Evolutionary conservation across 2,888 invertebrate genomes (phyloP).

Genomic region (Hermaeophaga mercurialis): DNA sequence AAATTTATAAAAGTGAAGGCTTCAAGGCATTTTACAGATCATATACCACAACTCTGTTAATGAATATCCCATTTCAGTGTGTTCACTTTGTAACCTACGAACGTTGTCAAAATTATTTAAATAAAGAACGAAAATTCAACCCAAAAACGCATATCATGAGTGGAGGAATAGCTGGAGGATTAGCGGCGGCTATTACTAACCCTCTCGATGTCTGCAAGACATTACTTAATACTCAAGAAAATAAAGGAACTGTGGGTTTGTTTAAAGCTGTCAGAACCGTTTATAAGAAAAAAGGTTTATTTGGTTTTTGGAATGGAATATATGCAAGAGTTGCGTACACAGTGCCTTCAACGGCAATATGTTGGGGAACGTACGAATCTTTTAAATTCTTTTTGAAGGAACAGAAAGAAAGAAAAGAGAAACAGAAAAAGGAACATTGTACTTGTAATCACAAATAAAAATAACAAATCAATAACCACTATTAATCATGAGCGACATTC

Average conservation of each 20-base stretch:
- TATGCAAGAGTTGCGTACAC: constrained; percentile 82
- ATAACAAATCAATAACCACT: too few species aligned
- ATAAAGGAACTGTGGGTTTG: neutral
- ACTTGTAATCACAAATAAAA: too few species aligned
- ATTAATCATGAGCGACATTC: too few species aligned
- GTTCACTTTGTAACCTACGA: constrained; percentile 10
- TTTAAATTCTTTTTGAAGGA: constrained; percentile 68
- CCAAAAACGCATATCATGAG: constrained; percentile 4
- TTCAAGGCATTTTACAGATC: constrained; percentile 7
- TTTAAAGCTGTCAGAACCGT: neutral
- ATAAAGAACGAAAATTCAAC: constrained; percentile 3
- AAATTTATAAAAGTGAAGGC: constrained; percentile 3
- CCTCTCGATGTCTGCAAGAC: constrained; percentile 11
- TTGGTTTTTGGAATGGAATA: constrained; percentile 1
- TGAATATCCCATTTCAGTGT: constrained; percentile 11
- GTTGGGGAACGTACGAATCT: constrained; percentile 98
- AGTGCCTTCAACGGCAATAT: constrained; percentile 98
- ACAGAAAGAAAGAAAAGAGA: too few species aligned
- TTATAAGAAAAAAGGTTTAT: constrained; percentile 1
- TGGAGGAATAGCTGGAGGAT: constrained; percentile 5
- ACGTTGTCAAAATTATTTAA: neutral
- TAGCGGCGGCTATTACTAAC: constrained; percentile 7
- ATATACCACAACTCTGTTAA: constrained; percentile 1
- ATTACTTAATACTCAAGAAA: constrained; percentile 7
- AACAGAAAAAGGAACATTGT: too few species aligned